A percentile compares a stretch with the other conserved stretches of the same genome.
Evolutionary conservation across 2,113 vertebrate genomes (phyloP).

Genomic region (Scolopax mira): DNA sequence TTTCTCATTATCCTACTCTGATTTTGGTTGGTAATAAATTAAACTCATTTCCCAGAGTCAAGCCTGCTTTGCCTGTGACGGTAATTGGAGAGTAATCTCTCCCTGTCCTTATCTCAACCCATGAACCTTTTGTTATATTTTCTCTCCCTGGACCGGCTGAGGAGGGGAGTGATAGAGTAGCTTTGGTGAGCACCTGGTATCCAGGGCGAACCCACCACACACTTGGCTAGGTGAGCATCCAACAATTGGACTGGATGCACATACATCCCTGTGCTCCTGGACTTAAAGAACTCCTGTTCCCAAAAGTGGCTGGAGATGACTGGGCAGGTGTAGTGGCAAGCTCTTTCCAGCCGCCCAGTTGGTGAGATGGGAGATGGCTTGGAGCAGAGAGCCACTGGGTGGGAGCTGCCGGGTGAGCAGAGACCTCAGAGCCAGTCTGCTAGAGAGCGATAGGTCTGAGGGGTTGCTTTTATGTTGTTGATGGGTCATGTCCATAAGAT

Average conservation of each 20-base stretch:
- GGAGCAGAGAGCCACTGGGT: accelerated
- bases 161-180: background rate
- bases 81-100: background rate
- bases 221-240: background rate
- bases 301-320: background rate
- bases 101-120: background rate
- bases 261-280: background rate
- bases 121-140: background rate
- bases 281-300: background rate
- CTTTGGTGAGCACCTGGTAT: background rate
- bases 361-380: background rate
- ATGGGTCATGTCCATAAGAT: background rate
- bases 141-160: background rate
- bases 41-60: background rate
- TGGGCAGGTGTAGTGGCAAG: background rate
- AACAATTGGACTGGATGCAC: background rate
- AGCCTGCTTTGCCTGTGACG: background rate
- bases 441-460: accelerated
- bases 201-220: background rate
- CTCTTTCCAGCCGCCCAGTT: background rate
- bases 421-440: background rate
- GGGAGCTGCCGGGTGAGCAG: background rate
- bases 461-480: background rate
- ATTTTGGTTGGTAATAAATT: background rate
- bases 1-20: background rate